Evolutionary conservation across 2,797 vertebrate species (phyloP).

Genomic region (Lepus oiostolus): DNA sequence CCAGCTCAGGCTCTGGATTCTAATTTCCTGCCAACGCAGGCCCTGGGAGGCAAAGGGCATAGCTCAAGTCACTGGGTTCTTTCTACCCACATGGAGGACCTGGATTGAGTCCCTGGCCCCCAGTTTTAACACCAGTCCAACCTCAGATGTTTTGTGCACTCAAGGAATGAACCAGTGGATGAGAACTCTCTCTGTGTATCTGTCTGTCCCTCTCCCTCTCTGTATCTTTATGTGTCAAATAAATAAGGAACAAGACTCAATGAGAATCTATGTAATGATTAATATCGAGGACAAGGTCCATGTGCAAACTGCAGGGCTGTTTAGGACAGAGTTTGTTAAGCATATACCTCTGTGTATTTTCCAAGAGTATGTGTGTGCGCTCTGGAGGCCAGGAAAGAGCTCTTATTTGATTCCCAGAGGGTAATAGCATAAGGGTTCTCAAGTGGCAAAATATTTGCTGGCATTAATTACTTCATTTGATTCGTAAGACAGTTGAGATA

Average conservation of each 20-base stretch:
- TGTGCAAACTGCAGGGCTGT: background rate
- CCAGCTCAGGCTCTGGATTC: too few relatives aligned
- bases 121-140: too few relatives aligned
- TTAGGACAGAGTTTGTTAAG: background rate
- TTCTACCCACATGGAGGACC: too few relatives aligned
- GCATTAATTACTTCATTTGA: conserved; percentile 53
- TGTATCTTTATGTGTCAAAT: too few relatives aligned
- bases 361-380: background rate
- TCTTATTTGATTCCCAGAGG: conserved; percentile 21
- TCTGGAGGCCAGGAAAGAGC: background rate
- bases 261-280: background rate
- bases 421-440: background rate
- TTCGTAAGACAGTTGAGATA: background rate
- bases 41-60: too few relatives aligned
- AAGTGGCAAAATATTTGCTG: conserved; percentile 34
- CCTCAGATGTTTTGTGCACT: too few relatives aligned
- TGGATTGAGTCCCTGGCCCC: too few relatives aligned
- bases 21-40: too few relatives aligned
- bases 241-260: background rate
- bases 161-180: too few relatives aligned
- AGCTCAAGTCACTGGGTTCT: too few relatives aligned
- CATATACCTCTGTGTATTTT: background rate
- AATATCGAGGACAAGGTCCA: background rate
- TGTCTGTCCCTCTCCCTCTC: too few relatives aligned
- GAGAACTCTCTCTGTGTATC: too few relatives aligned